Evolutionary conservation across 2,888 invertebrate species (phyloP), one percentile per base, ranked within the genome.

Genomic region (Tenodera sinensis): DNA sequence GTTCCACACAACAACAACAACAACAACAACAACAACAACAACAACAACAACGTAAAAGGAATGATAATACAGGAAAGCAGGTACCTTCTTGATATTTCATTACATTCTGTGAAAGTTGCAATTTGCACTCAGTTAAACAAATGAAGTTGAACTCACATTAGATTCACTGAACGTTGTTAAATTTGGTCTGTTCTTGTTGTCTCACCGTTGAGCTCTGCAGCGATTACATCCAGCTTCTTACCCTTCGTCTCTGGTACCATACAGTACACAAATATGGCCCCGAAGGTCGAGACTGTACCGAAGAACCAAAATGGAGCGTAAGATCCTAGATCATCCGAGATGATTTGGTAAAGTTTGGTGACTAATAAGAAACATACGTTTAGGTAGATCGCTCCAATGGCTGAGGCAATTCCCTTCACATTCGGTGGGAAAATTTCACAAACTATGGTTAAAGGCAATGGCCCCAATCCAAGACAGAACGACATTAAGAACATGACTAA

Each of bases 231-330:
- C 25, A 96, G 93, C 54, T 96, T 95, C 92, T 96, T 96, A 28
- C 96, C 96, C 92, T 96, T 96, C n/a, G 91, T 91, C 91, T 94
- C 94, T 0, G 96, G 96, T 0, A 96, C 95, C 8, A 95, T 91
- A 91, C 96, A 94, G 93, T 95, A 95, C 54, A 97, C 96, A 91
- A 97, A 97, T 28, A 96, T 90, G 71, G 95, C 95, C 0, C 96
- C 97, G 0, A 96, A 4, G 0, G 95, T 92, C 92, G 96, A 96
- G 34, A 97, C 94, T 0, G 93, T 95, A 1, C 96, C 95, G 92
- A 97, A 97, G 83, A 97, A 92, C 96, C 96, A 97, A 93, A 97
- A 97, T 42, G 96, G 96, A 90, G 94, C 94, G 82, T 96, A 96
- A 87, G 83, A 87, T 87, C 96, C 96, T 30, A 97, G 93, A 0